These are phyloP conservation scores for Axea sp. DNA, from an alignment of 2,888 invertebrate genomes.

Conservation along the genomic window DNA sequence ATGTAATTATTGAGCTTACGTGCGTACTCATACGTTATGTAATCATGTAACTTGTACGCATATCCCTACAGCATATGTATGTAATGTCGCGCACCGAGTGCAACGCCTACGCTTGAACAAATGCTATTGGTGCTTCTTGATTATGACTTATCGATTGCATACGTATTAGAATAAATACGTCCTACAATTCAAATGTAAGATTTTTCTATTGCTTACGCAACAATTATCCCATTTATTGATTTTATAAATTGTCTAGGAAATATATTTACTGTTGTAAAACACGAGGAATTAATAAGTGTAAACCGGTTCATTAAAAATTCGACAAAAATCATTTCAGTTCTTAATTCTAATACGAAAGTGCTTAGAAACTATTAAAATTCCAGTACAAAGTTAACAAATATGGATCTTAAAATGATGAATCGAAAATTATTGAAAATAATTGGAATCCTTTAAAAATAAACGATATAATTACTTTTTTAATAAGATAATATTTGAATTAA, in stretches of 20 bases:
- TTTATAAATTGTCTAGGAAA: slow-evolving; percentile 29
- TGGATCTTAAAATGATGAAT: no score
- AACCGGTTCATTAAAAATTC: no score
- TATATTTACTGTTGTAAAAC: background rate
- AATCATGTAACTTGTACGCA: slow-evolving; percentile 60
- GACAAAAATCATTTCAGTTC: no score
- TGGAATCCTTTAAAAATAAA: no score
- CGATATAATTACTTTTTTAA: no score
- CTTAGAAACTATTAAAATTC: no score
- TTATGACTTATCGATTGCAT: slow-evolving; percentile 54
- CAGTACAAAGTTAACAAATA: no score
- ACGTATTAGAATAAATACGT: slow-evolving; percentile 40
- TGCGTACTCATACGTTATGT: slow-evolving; percentile 65
- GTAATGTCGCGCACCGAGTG: slow-evolving; percentile 55
- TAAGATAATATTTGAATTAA: no score
- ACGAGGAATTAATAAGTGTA: background rate
- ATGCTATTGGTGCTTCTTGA: slow-evolving; percentile 40
- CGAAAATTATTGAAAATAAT: no score
- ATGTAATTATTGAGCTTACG: slow-evolving; percentile 67
- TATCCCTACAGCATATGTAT: background rate
- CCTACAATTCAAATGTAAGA: slow-evolving; percentile 43
- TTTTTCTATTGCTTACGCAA: slow-evolving; percentile 42
- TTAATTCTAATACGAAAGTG: no score
- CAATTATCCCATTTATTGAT: slow-evolving; percentile 41
- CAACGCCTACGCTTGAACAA: slow-evolving; percentile 54